Evolutionary conservation across 2,888 invertebrate species (phyloP).

Genomic region (Glaucopsyche alexis): DNA sequence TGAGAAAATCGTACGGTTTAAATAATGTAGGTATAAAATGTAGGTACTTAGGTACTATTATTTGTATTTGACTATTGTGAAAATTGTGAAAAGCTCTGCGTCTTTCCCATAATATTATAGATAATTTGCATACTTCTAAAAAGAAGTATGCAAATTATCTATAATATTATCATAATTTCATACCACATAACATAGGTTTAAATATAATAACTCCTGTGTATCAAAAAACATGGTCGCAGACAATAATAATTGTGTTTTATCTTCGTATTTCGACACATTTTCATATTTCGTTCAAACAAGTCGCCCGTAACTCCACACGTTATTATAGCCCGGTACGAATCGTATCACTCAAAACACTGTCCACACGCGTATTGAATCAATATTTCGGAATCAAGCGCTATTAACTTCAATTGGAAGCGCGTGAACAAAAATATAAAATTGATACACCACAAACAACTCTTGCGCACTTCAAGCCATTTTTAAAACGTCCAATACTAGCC

Average conservation of each 20-base stretch:
- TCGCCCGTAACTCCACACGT: too few species aligned
- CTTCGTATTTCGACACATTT: neutral
- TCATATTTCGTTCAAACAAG: neutral
- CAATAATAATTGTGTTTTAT: neutral
- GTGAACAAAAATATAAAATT: slow-evolving; percentile 48
- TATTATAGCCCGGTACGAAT: neutral
- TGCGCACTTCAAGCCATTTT: neutral
- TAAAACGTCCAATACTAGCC: neutral
- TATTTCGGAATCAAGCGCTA: slow-evolving; percentile 40
- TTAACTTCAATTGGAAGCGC: slow-evolving; percentile 60
- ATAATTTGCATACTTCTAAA: too few species aligned
- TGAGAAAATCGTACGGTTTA: too few species aligned
- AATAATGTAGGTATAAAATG: too few species aligned
- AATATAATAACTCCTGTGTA: neutral
- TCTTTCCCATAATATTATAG: too few species aligned
- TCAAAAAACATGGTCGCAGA: neutral
- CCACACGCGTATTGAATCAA: slow-evolving; percentile 1
- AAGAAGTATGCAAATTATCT: too few species aligned
- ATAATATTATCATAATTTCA: too few species aligned
- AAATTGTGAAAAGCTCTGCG: too few species aligned
- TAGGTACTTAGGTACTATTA: too few species aligned
- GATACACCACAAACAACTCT: neutral
- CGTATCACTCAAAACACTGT: neutral
- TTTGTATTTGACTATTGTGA: too few species aligned
- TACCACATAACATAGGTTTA: too few species aligned